Percentiles rank a stretch among this genome's conserved stretches.
Evolutionary conservation across 2,888 invertebrate species (phyloP).

Genomic region (Deilephila elpenor): DNA sequence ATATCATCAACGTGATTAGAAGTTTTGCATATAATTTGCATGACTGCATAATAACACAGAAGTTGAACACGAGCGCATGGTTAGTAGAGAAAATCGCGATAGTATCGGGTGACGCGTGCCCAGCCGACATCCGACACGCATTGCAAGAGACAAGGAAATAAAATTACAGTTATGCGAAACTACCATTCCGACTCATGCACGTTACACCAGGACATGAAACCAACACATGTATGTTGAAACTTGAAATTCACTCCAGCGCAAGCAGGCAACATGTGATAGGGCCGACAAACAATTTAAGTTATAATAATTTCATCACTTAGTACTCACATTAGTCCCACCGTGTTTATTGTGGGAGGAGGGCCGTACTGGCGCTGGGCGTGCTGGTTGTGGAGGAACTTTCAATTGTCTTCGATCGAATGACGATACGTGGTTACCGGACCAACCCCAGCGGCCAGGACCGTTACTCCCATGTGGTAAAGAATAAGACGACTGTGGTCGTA

Average conservation of each 20-base stretch:
- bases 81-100: constrained; percentile 33
- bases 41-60: constrained; percentile 27
- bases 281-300: background rate
- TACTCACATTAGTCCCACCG: constrained; percentile 73
- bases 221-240: constrained; percentile 33
- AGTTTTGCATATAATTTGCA: constrained; percentile 25
- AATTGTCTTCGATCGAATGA: constrained; percentile 79
- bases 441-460: constrained; percentile 83
- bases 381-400: constrained; percentile 79
- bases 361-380: constrained; percentile 71
- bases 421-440: constrained; percentile 81
- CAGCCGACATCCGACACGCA: constrained; percentile 72
- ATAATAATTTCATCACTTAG: constrained; percentile 19
- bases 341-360: constrained; percentile 67
- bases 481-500: constrained; percentile 80
- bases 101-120: constrained; percentile 68
- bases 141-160: constrained; percentile 76
- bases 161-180: constrained; percentile 63
- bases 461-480: constrained; percentile 84
- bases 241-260: constrained; percentile 5
- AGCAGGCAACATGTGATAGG: background rate
- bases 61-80: constrained; percentile 29
- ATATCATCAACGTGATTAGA: constrained; percentile 3
- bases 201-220: constrained; percentile 61
- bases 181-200: constrained; percentile 55